Base-by-base conservation (phyloP, 2,113 vertebrate genomes). In the Phyllostomus hastatus region DNA sequence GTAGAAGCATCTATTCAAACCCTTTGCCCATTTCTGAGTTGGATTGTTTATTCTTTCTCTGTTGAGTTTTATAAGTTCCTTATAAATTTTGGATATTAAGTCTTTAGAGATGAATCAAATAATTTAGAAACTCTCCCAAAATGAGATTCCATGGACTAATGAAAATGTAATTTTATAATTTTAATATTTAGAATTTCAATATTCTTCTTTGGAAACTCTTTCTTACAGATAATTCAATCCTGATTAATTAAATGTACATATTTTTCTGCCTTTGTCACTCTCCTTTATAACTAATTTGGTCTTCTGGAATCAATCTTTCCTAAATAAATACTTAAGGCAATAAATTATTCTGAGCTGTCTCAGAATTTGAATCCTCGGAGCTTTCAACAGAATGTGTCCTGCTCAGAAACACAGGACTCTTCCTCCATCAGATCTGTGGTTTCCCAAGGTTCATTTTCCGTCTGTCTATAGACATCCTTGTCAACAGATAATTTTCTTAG, bases 401-500 rank as follows among this genome's bases (percentile, higher is more conserved):
- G 31, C 72, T 59, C 19, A 4, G 8, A 70, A 70, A 7, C 6
- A 10, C 33, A 83, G 22, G 12, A 31, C 19, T 5, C 4, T 31
- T 26, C 41, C 43, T 52, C 20, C 20, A 52, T 9, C 33, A 90
- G 33, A 24, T 78, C 2, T 33, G 12, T 61, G 24, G 31, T 85
- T 79, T 84, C 28, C n/a, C 16, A 41, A 57, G 22, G 41, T 48
- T 6, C 2, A n/a, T 91, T 86, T 83, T 61, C 43, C 41, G 79
- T 48, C 10, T n/a, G 2, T 69, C 8, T 78, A 26, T 61, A 59
- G 5, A 76, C n/a, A 70, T 90, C 15, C 28, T 70, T 79, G n/a
- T 85, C 81, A 90, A 91, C 61, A 57, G 24, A 59, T 41, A 31
- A 83, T 78, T 95, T 90, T 90, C 87, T 59, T 78, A 84, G 61